These are phyloP conservation scores for Xerus rutilus DNA, from an alignment of 2,797 vertebrate species.

Conservation along the genomic window DNA sequence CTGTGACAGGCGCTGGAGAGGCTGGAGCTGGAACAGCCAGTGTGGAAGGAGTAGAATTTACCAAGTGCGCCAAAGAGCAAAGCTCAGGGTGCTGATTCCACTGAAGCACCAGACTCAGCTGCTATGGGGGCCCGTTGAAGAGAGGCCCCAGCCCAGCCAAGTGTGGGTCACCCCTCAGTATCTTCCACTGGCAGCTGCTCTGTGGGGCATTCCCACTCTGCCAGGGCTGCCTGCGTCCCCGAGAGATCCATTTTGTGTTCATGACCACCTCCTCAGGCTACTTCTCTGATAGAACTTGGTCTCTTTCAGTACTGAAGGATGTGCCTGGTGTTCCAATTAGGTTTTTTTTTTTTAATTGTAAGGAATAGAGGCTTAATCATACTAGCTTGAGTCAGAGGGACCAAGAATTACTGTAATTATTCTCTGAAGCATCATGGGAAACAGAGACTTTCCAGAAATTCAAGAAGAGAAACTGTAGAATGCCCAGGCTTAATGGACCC, in stretches of 20 bases:
- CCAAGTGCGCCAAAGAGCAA: neutral
- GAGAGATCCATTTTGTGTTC: neutral
- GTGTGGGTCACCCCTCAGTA: fast-evolving
- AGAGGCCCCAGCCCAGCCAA: neutral
- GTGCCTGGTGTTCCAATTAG: neutral
- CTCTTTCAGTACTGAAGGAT: neutral
- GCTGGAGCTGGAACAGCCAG: neutral
- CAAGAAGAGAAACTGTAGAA: neutral
- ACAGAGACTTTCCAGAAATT: conserved; percentile 29
- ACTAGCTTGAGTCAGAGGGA: neutral
- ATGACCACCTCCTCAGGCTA: neutral
- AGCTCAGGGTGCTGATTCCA: neutral
- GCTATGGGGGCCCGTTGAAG: neutral
- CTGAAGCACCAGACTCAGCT: fast-evolving
- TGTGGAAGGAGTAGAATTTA: neutral
- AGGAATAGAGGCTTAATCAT: conserved; percentile 26
- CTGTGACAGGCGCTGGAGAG: neutral
- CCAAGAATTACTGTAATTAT: conserved; percentile 31
- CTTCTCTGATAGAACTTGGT: neutral
- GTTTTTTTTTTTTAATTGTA: neutral
- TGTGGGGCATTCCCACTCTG: no score
- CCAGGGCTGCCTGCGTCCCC: neutral
- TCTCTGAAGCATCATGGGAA: conserved; percentile 24
- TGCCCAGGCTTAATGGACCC: neutral
- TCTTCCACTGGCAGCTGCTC: neutral